Evolutionary conservation across 2,113 vertebrate species (phyloP).

Genomic region (human (Homo sapiens)): GRCh38 chr2:80912501-80913000

Average conservation of each 20-base stretch:
- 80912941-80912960: not conserved
- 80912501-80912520: constrained; percentile 44
- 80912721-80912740: not conserved
- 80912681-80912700: not conserved
- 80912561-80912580: constrained; percentile 46
- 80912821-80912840: not conserved
- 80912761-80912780: not conserved
- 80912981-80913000: not conserved
- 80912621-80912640: constrained; percentile 45
- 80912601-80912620: constrained; percentile 39
- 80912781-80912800: not conserved
- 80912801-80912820: not conserved
- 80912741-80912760: not conserved
- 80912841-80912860: not conserved
- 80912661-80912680: not conserved
- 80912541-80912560: constrained; percentile 50
- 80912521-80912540: constrained; percentile 55
- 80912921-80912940: not conserved
- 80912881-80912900: not conserved
- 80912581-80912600: constrained; percentile 54
- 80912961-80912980: not conserved
- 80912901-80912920: not conserved
- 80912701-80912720: not conserved
- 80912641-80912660: constrained; percentile 33
- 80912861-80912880: not conserved